These are phyloP conservation scores for Perccottus glenii DNA, from an alignment of 2,113 vertebrate genomes.

Conservation along the genomic window DNA sequence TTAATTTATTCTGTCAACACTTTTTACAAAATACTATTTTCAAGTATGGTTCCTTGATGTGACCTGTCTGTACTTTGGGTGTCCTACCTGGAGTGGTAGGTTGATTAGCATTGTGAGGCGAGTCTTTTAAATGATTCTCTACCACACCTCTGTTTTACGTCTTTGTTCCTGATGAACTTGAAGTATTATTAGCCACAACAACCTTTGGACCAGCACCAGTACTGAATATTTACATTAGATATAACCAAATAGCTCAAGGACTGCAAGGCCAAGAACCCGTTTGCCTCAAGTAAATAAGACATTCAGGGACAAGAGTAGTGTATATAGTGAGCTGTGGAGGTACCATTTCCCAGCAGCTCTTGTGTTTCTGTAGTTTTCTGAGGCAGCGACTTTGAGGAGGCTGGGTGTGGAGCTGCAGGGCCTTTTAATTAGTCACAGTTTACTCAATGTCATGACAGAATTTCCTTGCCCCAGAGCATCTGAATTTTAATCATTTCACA, in stretches of 20 bases:
- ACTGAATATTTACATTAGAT: conserved; percentile 33
- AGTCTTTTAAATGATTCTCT: no score
- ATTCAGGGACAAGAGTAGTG: not conserved
- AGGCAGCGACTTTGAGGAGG: conserved; percentile 31
- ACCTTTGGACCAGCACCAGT: conserved; percentile 21
- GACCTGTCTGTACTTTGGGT: no score
- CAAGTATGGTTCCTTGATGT: no score
- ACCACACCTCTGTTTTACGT: not conserved
- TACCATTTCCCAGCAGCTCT: conserved; percentile 24
- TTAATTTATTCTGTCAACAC: not conserved
- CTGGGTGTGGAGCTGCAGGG: conserved; percentile 57
- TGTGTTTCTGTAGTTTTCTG: conserved; percentile 28
- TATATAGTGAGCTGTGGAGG: conserved; percentile 3
- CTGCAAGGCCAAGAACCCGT: conserved; percentile 4
- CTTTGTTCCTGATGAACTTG: conserved; percentile 8
- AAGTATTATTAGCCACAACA: conserved; percentile 2
- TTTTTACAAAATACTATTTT: no score
- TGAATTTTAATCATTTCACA: conserved; percentile 51
- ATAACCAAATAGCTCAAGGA: not conserved
- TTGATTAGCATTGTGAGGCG: no score
- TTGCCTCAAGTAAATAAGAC: not conserved
- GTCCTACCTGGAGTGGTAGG: no score
- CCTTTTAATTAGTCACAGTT: conserved; percentile 66
- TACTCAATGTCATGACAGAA: conserved; percentile 58
- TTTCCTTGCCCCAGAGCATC: conserved; percentile 49